phyloP scores from a whole-genome alignment of 2,888 invertebrate genomes.

The Ichneumon xanthorius region DNA sequence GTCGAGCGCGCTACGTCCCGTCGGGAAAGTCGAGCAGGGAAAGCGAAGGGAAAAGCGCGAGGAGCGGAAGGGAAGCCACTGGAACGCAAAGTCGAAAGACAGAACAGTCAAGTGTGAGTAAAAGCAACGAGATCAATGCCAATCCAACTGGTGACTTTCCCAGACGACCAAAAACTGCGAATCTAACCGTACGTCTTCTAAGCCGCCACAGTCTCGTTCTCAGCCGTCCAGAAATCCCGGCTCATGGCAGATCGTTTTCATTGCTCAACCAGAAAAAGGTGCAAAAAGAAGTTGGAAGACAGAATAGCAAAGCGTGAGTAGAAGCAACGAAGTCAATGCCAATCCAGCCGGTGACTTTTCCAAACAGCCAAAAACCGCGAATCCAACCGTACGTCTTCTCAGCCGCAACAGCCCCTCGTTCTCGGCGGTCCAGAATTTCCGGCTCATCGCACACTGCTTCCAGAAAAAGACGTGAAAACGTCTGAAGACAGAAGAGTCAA shows the following conservation, averaged over 20 bases:
- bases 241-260: not conserved
- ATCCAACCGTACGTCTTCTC: not conserved
- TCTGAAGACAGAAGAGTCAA: too few relatives aligned
- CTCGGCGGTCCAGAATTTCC: not conserved
- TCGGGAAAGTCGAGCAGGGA: too few relatives aligned
- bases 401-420: not conserved
- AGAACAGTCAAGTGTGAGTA: too few relatives aligned
- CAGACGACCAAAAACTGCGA: slow-evolving; percentile 20
- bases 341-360: slow-evolving; percentile 30
- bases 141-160: slow-evolving; percentile 34
- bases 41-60: too few relatives aligned
- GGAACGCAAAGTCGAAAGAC: too few relatives aligned
- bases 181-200: not conserved
- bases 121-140: slow-evolving; percentile 30
- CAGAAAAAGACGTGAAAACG: not conserved
- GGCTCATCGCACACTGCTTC: not conserved
- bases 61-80: too few relatives aligned
- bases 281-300: not conserved
- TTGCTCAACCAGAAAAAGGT: not conserved
- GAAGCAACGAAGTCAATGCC: slow-evolving; percentile 22
- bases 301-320: too few relatives aligned
- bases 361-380: slow-evolving; percentile 18
- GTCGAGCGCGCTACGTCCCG: too few relatives aligned
- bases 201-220: not conserved
- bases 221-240: not conserved